Evolutionary conservation across 2,888 invertebrate species (phyloP), one percentile per base, ranked within the genome.

Genomic region (Volucella inanis): DNA sequence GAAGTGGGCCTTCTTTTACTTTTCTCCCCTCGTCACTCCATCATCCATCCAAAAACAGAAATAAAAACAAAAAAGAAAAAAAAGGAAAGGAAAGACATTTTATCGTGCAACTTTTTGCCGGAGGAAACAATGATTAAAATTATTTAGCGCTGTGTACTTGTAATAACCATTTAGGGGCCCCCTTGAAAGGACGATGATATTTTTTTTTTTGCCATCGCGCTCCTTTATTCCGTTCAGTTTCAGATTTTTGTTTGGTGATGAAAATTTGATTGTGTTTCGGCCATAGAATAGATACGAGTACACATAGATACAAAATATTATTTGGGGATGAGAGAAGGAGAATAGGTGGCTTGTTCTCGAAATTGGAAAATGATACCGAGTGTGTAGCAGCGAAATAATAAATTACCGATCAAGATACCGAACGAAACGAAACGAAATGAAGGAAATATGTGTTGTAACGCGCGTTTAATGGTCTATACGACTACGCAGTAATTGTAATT

Each of bases 81-180:
- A 18, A 22, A 8, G 12, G 12, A 8, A 11, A 38, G 54, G 39
- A 47, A n/a, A 15, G 52, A 15, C 38, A 55, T 79, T 84, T 38
- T 64, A 77, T 52, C 72, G 77, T 72, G 41, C 64, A 74, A 78
- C 67, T 83, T 74, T 79, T 81, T 72, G 77, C 67, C 55, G 14
- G 43, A 68, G 74, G 79, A 79, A 84, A 78, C 65, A 75, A 84
- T 84, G 79, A 84, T 79, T 79, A 70, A 84, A 84, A 74, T 79
- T 79, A 75, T 79, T 75, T 59, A 75, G 65, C 75, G 50, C 70
- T 78, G 57, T 71, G 71, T 68, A 82, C 31, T 31, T 31, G 31
- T 31, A 31, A 76, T 78, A 83, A 83, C 83, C 74, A 78, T 78
- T 83, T 83, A 78, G 78, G 74, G 31, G 31, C 31, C 31, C 31